A percentile compares a stretch with the other conserved stretches of the same genome.
Evolutionary conservation across 2,797 vertebrate genomes (phyloP).

Genomic region (Diceros bicornis): DNA sequence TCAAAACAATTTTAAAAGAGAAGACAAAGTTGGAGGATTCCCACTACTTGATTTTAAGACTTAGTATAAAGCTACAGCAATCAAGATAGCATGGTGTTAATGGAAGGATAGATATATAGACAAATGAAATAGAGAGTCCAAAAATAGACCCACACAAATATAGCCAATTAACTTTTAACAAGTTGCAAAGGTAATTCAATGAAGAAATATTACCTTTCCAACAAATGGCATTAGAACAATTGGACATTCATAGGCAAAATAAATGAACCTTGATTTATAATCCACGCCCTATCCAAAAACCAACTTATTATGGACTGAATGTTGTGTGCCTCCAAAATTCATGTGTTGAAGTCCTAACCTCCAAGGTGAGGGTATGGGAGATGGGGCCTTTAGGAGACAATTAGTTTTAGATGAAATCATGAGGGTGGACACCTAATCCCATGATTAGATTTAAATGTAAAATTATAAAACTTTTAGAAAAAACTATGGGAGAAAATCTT

Average conservation of each 20-base stretch:
- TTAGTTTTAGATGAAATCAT: background rate
- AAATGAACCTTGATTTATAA: background rate
- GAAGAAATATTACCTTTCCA: background rate
- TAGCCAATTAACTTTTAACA: background rate
- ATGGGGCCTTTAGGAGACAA: background rate
- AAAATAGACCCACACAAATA: constrained; percentile 27
- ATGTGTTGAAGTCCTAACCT: background rate
- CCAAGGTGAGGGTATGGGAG: background rate
- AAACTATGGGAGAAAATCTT: background rate
- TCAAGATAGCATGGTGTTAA: background rate
- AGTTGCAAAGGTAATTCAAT: background rate
- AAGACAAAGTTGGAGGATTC: background rate
- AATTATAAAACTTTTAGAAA: background rate
- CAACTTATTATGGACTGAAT: background rate
- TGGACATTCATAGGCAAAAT: background rate
- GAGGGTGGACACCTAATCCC: background rate
- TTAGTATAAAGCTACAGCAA: background rate
- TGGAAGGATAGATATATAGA: background rate
- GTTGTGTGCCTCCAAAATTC: background rate
- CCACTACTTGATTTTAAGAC: background rate
- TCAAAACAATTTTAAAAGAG: constrained; percentile 18
- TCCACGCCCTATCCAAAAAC: background rate
- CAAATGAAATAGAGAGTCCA: background rate
- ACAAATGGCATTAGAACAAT: constrained; percentile 44
- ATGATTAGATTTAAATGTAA: background rate